Percentiles rank a stretch among this genome's conserved stretches.
These are phyloP conservation scores for Teinopalpus imperialis DNA, from an alignment of 2,888 invertebrate genomes.

Conservation along the genomic window DNA sequence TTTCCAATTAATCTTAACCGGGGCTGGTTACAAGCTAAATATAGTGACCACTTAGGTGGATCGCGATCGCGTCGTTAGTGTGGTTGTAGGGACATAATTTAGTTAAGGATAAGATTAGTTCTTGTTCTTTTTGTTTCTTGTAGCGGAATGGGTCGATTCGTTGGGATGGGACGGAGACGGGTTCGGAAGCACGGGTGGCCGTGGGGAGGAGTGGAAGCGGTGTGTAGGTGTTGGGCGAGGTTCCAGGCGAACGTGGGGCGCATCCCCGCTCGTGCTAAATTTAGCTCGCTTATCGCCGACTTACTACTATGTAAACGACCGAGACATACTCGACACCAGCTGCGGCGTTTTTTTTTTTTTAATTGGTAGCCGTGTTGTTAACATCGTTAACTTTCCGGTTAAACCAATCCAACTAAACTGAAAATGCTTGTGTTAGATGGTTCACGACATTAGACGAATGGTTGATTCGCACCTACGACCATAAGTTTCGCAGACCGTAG, in stretches of 20 bases:
- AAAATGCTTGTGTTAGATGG: too few relatives aligned
- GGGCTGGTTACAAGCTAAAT: constrained; percentile 50
- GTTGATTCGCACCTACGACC: too few relatives aligned
- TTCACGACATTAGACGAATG: too few relatives aligned
- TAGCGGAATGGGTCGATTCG: constrained; percentile 8
- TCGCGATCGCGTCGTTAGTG: constrained; percentile 42
- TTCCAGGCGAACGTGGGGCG: constrained; percentile 47
- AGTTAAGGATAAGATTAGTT: background rate
- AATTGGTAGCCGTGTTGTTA: too few relatives aligned
- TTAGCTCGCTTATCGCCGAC: constrained; percentile 77
- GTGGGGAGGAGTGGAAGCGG: constrained; percentile 34
- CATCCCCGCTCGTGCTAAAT: constrained; percentile 70
- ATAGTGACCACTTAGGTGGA: constrained; percentile 55
- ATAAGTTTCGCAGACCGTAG: too few relatives aligned
- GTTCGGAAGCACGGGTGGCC: constrained; percentile 25
- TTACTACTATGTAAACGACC: constrained; percentile 80
- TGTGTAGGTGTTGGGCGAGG: constrained; percentile 55
- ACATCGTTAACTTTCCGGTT: too few relatives aligned
- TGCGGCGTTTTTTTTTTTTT: too few relatives aligned
- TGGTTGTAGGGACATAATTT: constrained; percentile 32
- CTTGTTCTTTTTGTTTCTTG: constrained; percentile 1
- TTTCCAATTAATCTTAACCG: constrained; percentile 66
- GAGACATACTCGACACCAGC: constrained; percentile 71
- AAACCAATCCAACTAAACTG: too few relatives aligned
- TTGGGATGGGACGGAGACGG: constrained; percentile 20